Evolutionary conservation across 2,797 vertebrate species (phyloP).

Genomic region (Netta rufina): DNA sequence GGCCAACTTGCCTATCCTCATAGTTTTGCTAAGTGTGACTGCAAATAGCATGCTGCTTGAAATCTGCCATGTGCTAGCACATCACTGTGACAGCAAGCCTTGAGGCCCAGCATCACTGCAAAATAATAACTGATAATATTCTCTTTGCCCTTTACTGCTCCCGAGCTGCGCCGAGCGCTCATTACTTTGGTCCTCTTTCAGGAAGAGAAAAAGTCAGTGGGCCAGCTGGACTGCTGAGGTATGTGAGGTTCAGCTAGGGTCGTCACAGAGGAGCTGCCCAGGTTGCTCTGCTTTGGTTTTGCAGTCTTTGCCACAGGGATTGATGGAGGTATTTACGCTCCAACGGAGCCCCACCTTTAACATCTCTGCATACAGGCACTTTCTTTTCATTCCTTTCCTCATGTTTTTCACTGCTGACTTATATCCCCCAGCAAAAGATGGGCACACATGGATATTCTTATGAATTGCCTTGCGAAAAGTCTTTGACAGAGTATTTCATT

Average conservation of each 20-base stretch:
- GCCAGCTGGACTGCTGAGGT: background rate
- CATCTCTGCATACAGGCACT: background rate
- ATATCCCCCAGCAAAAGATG: background rate
- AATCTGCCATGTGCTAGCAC: constrained; percentile 9
- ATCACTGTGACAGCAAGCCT: constrained; percentile 27
- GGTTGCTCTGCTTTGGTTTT: background rate
- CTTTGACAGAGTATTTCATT: constrained; percentile 14
- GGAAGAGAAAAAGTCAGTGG: constrained; percentile 18
- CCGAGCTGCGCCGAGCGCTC: background rate
- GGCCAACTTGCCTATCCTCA: background rate
- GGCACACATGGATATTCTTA: background rate
- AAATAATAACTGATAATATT: constrained; percentile 30
- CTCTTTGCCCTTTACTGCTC: constrained; percentile 18
- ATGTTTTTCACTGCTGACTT: constrained; percentile 34
- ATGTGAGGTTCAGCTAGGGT: background rate
- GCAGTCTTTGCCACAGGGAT: background rate
- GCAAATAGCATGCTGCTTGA: background rate
- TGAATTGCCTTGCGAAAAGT: constrained; percentile 25
- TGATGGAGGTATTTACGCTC: background rate
- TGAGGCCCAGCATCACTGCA: background rate
- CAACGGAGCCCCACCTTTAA: background rate
- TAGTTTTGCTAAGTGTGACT: background rate
- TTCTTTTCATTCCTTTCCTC: constrained; percentile 1
- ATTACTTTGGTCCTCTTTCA: background rate
- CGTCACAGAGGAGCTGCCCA: background rate